Evolutionary conservation across 2,113 vertebrate genomes (phyloP).

Genomic region (Budorcas taxicolor): DNA sequence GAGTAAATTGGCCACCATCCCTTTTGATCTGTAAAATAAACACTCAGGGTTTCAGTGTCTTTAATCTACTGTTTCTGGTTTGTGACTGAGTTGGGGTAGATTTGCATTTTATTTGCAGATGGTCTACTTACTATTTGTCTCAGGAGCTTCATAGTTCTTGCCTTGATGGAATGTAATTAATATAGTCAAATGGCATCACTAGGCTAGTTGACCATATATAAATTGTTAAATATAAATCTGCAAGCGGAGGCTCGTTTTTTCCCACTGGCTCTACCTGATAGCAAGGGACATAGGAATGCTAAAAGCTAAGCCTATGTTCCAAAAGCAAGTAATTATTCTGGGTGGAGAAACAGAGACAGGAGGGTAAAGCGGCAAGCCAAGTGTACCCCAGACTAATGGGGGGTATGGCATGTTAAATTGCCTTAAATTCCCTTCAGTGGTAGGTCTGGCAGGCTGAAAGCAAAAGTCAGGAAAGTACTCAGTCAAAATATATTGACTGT

Average conservation of each 20-base stretch:
- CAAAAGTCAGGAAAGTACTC: neutral
- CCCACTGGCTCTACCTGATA: neutral
- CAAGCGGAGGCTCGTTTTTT: neutral
- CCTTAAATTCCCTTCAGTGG: neutral
- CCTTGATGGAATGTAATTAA: neutral
- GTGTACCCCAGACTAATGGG: neutral
- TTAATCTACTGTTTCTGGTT: neutral
- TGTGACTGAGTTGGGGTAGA: neutral
- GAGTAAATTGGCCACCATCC: neutral
- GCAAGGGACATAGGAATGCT: neutral
- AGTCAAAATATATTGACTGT: neutral
- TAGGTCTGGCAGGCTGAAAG: neutral
- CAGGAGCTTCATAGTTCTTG: neutral
- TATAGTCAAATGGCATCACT: neutral
- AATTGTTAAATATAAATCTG: neutral
- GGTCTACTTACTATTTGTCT: neutral
- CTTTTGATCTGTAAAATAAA: neutral
- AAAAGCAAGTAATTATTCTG: neutral
- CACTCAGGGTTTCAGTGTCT: neutral
- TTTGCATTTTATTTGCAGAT: neutral
- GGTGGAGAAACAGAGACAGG: neutral
- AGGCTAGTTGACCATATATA: neutral
- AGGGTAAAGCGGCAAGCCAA: neutral
- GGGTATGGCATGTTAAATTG: neutral
- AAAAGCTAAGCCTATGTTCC: neutral